These are phyloP conservation scores for Drosophila melanosoma DNA, from an alignment of 2,888 invertebrate genomes.

Conservation along the genomic window DNA sequence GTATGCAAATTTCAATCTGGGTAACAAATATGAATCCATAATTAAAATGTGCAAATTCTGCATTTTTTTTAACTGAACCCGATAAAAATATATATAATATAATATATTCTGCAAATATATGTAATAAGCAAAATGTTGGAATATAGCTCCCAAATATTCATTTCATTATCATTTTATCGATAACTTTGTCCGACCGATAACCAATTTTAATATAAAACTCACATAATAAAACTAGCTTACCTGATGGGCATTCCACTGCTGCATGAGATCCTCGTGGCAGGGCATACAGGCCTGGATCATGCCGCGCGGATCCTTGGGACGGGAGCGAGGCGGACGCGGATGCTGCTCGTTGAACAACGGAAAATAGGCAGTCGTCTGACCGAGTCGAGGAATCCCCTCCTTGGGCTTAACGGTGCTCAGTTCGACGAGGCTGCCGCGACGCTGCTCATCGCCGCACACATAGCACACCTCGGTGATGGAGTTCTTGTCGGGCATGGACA, in stretches of 20 bases:
- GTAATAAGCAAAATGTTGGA: neutral
- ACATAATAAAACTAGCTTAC: conserved; percentile 80
- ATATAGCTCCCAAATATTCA: neutral
- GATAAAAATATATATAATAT: neutral
- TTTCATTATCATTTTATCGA: neutral
- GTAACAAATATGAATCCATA: neutral
- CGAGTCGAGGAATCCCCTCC: conserved; percentile 71
- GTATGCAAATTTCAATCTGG: neutral
- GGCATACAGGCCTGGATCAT: conserved; percentile 92
- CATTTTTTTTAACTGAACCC: neutral
- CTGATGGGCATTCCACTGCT: conserved; percentile 94
- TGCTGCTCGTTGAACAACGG: conserved; percentile 91
- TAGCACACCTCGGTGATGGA: conserved; percentile 95
- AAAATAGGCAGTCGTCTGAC: conserved; percentile 89
- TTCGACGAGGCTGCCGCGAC: conserved; percentile 92
- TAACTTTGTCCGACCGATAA: neutral
- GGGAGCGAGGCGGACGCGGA: conserved; percentile 93
- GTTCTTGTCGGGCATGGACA: conserved; percentile 97
- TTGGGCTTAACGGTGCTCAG: conserved; percentile 88
- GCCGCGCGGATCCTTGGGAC: conserved; percentile 93
- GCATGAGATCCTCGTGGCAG: conserved; percentile 93
- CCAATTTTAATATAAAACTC: neutral
- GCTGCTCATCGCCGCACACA: conserved; percentile 95
- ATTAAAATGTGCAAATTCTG: neutral
- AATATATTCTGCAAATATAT: neutral